phyloP scores from a whole-genome alignment of 2,888 invertebrate genomes.

The Cremastinae sp. region DNA sequence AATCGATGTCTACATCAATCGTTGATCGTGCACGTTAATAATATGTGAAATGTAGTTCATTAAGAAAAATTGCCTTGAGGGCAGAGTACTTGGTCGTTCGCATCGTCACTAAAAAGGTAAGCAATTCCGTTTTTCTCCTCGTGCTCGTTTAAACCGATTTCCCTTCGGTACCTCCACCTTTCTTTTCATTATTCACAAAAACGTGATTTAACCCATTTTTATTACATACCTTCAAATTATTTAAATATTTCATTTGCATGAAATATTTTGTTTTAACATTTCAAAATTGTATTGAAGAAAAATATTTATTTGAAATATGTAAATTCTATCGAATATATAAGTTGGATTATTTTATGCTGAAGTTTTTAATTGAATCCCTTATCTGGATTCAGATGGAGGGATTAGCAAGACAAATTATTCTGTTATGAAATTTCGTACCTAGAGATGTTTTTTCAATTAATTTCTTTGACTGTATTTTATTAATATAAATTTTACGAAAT shows the following conservation, averaged over 20 bases:
- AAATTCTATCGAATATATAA: too few relatives aligned
- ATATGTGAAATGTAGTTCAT: constrained; percentile 76
- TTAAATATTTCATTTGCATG: background rate
- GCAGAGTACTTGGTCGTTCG: constrained; percentile 68
- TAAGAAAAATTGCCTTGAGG: constrained; percentile 72
- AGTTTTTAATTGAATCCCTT: too few relatives aligned
- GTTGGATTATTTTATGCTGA: too few relatives aligned
- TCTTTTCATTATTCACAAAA: background rate
- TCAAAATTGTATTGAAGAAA: too few relatives aligned
- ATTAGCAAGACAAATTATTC: too few relatives aligned
- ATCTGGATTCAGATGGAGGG: too few relatives aligned
- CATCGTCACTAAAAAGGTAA: constrained; percentile 71
- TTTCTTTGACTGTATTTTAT: too few relatives aligned
- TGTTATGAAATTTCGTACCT: too few relatives aligned
- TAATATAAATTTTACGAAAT: too few relatives aligned
- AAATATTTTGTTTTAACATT: too few relatives aligned
- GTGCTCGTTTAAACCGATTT: background rate
- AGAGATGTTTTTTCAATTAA: too few relatives aligned
- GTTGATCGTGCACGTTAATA: constrained; percentile 71
- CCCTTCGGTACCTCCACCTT: constrained; percentile 16
- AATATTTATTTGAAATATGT: too few relatives aligned
- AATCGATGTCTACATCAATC: constrained; percentile 72
- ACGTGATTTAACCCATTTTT: background rate
- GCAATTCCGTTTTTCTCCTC: constrained; percentile 31
- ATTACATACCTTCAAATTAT: background rate